Evolutionary conservation across 2,888 invertebrate genomes (phyloP).

Genomic region (Protula sp.): DNA sequence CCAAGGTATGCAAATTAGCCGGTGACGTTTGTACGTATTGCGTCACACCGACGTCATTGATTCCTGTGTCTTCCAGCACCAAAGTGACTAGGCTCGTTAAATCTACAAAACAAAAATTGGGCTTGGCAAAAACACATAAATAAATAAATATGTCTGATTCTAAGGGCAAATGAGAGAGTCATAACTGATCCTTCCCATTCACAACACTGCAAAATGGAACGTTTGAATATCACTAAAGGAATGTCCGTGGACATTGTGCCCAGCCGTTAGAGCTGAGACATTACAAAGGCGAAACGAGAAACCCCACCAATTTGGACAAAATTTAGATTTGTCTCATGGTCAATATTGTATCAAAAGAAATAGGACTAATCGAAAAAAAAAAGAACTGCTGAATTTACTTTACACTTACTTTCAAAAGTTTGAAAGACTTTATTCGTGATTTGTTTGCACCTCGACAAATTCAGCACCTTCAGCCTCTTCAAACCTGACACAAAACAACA

Average conservation of each 20-base stretch:
- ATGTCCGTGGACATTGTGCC: too few species aligned
- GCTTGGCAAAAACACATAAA: not conserved
- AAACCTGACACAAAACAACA: constrained; percentile 30
- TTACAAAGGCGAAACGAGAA: too few species aligned
- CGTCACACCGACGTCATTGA: constrained; percentile 40
- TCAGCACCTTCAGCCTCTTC: constrained; percentile 38
- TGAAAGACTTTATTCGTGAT: constrained; percentile 38
- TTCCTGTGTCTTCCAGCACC: constrained; percentile 37
- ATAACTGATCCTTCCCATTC: not conserved
- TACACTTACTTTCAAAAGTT: constrained; percentile 34
- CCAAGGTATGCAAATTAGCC: constrained; percentile 31
- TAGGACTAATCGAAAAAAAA: too few species aligned
- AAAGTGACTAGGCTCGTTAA: constrained; percentile 30
- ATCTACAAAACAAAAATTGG: constrained; percentile 24
- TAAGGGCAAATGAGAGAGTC: not conserved
- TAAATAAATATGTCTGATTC: not conserved
- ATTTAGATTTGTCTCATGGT: too few species aligned
- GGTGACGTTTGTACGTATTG: constrained; percentile 27
- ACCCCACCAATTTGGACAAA: too few species aligned
- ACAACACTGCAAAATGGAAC: too few species aligned
- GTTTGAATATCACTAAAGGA: too few species aligned
- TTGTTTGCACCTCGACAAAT: constrained; percentile 40
- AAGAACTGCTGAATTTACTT: too few species aligned
- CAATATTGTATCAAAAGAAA: too few species aligned
- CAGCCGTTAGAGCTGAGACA: too few species aligned